Evolutionary conservation across 2,888 invertebrate genomes (phyloP).

Genomic region (Pardosa pseudoannulata): DNA sequence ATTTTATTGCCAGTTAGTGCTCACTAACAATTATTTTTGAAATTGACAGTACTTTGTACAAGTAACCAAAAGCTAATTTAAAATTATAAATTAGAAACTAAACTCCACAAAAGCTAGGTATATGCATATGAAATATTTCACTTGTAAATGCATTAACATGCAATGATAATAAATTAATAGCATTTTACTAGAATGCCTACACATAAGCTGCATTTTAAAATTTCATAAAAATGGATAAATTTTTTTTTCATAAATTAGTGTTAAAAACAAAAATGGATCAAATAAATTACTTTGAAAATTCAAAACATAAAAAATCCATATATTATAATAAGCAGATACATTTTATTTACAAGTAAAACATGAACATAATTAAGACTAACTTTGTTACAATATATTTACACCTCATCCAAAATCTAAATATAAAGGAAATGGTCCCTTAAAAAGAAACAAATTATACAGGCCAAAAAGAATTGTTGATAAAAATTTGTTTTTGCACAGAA

Average conservation of each 20-base stretch:
- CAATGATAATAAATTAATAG: not conserved
- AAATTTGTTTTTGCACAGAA: not conserved
- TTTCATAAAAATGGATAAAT: too few species aligned
- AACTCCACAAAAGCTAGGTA: constrained; percentile 40
- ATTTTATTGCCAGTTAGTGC: constrained; percentile 56
- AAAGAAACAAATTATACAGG: not conserved
- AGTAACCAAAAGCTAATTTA: constrained; percentile 34
- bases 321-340: constrained; percentile 37
- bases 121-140: constrained; percentile 33
- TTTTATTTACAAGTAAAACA: constrained; percentile 50
- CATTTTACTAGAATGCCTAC: constrained; percentile 7
- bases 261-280: not conserved
- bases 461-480: not conserved
- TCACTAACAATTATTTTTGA: constrained; percentile 55
- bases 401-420: constrained; percentile 1
- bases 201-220: not conserved
- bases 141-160: constrained; percentile 25
- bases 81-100: constrained; percentile 15
- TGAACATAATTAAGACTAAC: constrained; percentile 32
- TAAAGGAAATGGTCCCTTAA: constrained; percentile 51
- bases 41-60: constrained; percentile 48
- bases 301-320: constrained; percentile 25
- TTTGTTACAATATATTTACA: constrained; percentile 47
- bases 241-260: too few species aligned
- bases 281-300: not conserved